These are phyloP conservation scores for Rhynchophorus ferrugineus DNA, from an alignment of 1,140 invertebrate species.

Conservation along the genomic window DNA sequence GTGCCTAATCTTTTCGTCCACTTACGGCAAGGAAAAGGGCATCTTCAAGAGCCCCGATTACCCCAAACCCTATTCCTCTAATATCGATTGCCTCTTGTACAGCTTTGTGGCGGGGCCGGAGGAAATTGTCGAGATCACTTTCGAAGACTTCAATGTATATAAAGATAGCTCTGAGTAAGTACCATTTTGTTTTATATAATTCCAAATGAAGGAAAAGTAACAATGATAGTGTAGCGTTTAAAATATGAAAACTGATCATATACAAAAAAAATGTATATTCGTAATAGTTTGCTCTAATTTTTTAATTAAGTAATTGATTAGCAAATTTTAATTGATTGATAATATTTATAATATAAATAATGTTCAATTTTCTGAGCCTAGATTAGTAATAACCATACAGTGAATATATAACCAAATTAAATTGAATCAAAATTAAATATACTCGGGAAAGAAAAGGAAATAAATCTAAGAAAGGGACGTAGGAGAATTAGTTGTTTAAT, in stretches of 20 bases:
- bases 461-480: too few species aligned
- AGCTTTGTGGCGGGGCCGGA: conserved; percentile 69
- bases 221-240: not conserved
- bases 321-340: too few species aligned
- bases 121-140: conserved; percentile 74
- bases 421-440: too few species aligned
- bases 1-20: conserved; percentile 71
- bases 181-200: conserved; percentile 1
- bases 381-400: too few species aligned
- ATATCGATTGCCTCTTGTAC: conserved; percentile 77
- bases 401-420: too few species aligned
- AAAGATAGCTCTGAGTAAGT: conserved; percentile 57
- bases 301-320: too few species aligned
- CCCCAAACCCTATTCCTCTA: conserved; percentile 64
- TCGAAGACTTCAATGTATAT: conserved; percentile 70
- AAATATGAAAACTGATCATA: not conserved
- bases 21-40: conserved; percentile 68
- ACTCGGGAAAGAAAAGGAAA: too few species aligned
- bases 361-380: too few species aligned
- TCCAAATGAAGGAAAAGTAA: not conserved
- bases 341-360: too few species aligned
- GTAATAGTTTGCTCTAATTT: too few species aligned
- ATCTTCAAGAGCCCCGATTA: conserved; percentile 77
- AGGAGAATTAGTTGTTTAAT: too few species aligned
- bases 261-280: too few species aligned